Evolutionary conservation across 2,797 vertebrate species (phyloP), one percentile per base, ranked within the genome.

Genomic region (Sebastes matsubarae): DNA sequence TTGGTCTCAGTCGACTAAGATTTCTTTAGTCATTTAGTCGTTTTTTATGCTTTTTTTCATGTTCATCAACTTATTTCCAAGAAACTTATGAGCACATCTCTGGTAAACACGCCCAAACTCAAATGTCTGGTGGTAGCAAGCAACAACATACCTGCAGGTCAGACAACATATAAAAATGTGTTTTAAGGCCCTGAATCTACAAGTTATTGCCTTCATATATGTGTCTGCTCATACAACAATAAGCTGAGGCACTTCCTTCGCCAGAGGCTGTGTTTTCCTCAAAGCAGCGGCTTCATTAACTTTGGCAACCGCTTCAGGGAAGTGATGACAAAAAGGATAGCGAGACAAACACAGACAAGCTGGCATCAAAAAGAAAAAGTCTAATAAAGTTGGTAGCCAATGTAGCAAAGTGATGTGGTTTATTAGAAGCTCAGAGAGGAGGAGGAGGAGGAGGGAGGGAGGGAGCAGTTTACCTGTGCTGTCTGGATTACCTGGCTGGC

Each of bases 401-500:
- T 36, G 68, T 34, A 30, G 42, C 63, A 9, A 29, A 18, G 52
- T 67, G 72, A 60, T 63, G 73, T 52, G 32, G 70, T 57, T 63
- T 22, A 68, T 57, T 59, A 36, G 61, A 58, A 38, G 8, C 32
- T 70, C 58, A 11, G 20, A 13, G 64, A 59, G 12, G 64, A 57
- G 13, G 20, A 13, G 18, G 32, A 30, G 30, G 32, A 34, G 10
- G 34, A n/a, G 59, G 14, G 27, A 3, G 13, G 68, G 68, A 9
- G 20, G 74, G 63, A 58, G 81, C 22, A 25, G 82, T 52, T 13
- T 88, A 75, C 82, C 79, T 80, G 79, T 24, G 57, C 67, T 72
- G 77, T 71, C 54, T 52, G 79, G 84, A 87, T 90, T 85, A 89
- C 65, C 85, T 81, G 80, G 65, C 86, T 87, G 86, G 69, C 81